A percentile compares a stretch with the other conserved stretches of the same genome.
Conservation (phyloP, 2,113 vertebrate species). For the Furnarius figulus region DNA sequence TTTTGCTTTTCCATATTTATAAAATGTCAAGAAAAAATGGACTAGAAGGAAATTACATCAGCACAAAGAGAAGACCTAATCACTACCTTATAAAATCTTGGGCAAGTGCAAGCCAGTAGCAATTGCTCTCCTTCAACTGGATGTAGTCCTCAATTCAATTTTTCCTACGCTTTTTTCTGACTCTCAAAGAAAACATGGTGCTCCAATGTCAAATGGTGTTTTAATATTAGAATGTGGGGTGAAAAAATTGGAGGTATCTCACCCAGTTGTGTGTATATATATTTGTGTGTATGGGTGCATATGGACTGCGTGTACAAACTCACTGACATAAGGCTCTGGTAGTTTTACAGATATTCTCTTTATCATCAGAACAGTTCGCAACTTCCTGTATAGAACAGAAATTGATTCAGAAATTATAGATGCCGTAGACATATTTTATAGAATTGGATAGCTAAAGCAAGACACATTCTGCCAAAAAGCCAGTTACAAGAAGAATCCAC, state of each 20-base stretch:
- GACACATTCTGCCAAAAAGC: not conserved
- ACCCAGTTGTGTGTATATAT: not conserved
- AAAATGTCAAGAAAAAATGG: not conserved
- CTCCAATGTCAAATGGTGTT: not conserved
- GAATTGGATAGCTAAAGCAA: not conserved
- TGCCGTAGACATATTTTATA: not conserved
- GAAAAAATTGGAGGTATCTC: not conserved
- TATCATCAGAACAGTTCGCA: not conserved
- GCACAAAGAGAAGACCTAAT: not conserved
- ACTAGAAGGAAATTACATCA: not conserved
- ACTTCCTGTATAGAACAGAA: fast-evolving
- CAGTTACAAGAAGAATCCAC: not conserved
- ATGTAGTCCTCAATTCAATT: not conserved
- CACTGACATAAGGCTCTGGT: not conserved
- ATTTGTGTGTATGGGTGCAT: not conserved
- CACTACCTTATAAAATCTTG: not conserved
- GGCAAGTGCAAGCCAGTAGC: not conserved
- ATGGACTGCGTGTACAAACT: not conserved
- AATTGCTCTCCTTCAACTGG: not conserved
- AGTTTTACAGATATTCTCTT: not conserved
- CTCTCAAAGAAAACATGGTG: not conserved
- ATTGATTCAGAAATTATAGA: not conserved
- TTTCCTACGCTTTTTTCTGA: not conserved
- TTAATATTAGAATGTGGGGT: not conserved
- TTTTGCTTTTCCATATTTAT: not conserved